Conservation (phyloP, 2,113 vertebrate species). For the Acrocephalus kingi region DNA sequence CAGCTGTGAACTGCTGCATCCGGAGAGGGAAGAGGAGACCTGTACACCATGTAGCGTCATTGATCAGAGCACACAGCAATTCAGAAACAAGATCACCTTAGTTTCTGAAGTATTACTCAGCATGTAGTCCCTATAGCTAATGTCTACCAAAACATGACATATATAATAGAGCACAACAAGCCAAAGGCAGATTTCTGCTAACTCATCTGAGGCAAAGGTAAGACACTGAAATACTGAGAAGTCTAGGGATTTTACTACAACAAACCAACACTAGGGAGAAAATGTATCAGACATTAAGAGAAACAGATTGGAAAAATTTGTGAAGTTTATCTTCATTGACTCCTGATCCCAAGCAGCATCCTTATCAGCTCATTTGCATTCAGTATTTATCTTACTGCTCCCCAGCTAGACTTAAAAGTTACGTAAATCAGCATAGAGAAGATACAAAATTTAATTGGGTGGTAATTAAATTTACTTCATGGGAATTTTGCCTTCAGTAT, state of each 20-base stretch:
- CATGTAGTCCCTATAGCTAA: neutral
- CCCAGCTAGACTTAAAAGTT: conserved; percentile 28
- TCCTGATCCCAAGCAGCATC: neutral
- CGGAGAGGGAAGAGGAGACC: neutral
- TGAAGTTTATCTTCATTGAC: neutral
- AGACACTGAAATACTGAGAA: neutral
- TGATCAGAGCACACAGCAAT: neutral
- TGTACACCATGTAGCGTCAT: neutral
- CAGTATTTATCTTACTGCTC: neutral
- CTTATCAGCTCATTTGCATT: conserved; percentile 4
- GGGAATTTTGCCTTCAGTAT: neutral
- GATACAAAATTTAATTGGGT: conserved; percentile 40
- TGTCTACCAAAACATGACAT: neutral
- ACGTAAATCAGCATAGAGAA: conserved; percentile 39
- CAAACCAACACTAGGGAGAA: neutral
- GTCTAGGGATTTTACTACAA: neutral
- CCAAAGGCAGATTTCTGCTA: neutral
- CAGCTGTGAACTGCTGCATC: neutral
- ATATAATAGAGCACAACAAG: neutral
- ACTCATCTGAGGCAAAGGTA: neutral
- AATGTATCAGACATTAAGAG: neutral
- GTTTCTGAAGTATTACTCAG: neutral
- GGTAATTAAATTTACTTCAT: conserved; percentile 19
- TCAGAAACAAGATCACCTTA: neutral
- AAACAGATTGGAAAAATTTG: neutral